Evolutionary conservation across 2,113 vertebrate species (phyloP).

Genomic region (Ophiodon elongatus): DNA sequence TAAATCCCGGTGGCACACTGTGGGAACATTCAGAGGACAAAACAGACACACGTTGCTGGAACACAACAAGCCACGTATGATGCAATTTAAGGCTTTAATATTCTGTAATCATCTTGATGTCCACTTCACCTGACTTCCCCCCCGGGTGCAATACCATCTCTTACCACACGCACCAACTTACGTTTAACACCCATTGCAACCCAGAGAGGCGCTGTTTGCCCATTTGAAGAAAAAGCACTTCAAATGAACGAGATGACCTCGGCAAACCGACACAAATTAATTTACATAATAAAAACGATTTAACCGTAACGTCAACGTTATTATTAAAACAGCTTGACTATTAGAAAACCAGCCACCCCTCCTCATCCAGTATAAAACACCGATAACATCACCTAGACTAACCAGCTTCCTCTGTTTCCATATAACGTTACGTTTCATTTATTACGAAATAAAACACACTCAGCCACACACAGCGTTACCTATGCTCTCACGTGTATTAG

Average conservation of each 20-base stretch:
- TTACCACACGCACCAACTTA: conserved; percentile 5
- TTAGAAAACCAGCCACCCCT: background rate
- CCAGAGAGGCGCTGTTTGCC: conserved; percentile 37
- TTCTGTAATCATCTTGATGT: background rate
- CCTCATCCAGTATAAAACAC: background rate
- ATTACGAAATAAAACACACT: background rate
- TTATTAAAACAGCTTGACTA: background rate
- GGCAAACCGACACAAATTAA: background rate
- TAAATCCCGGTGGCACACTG: background rate
- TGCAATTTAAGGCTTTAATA: background rate
- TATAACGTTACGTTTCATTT: background rate
- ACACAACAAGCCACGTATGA: background rate
- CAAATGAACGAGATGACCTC: background rate
- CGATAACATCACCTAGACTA: background rate
- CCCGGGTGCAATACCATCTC: background rate
- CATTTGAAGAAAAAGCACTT: background rate
- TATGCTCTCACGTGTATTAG: background rate
- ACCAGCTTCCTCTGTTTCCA: background rate
- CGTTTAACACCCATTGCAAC: background rate
- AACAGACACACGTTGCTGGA: background rate
- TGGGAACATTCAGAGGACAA: background rate
- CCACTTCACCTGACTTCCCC: fast-evolving
- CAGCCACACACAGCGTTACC: background rate
- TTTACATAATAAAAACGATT: background rate
- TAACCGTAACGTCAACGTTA: background rate